phyloP scores from a whole-genome alignment of 2,797 vertebrate genomes.

The Bradypodion ventrale region DNA sequence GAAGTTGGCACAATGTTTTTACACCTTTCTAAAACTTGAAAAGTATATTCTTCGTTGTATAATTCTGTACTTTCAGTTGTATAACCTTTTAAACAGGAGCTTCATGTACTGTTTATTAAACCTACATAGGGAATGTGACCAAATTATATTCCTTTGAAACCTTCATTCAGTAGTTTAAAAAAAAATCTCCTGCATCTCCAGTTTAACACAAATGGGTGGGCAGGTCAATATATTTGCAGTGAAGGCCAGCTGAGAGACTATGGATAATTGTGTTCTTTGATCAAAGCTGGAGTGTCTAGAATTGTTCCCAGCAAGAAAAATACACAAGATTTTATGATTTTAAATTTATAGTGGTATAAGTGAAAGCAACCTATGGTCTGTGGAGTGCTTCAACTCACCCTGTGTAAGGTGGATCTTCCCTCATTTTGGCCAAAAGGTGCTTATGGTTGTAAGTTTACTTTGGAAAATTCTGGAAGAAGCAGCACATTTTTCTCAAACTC shows the following conservation, averaged over 20 bases:
- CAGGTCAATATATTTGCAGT: background rate
- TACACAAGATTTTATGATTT: slow-evolving; percentile 20
- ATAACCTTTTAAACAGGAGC: background rate
- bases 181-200: background rate
- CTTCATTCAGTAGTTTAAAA: background rate
- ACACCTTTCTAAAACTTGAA: background rate
- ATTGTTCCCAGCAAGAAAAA: slow-evolving; percentile 23
- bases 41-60: background rate
- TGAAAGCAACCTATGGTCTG: background rate
- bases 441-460: background rate
- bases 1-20: background rate
- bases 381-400: too few relatives aligned
- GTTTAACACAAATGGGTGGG: background rate
- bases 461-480: background rate
- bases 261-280: background rate
- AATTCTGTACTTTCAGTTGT: background rate
- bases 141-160: background rate
- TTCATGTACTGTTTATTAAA: background rate
- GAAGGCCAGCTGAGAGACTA: background rate
- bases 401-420: background rate
- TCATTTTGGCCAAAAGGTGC: background rate
- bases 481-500: slow-evolving; percentile 2
- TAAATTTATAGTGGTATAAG: background rate
- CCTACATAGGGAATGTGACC: background rate
- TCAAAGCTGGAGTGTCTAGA: slow-evolving; percentile 35